These are phyloP conservation scores for Agriopis leucophaearia DNA, from an alignment of 2,888 invertebrate species.

Conservation along the genomic window DNA sequence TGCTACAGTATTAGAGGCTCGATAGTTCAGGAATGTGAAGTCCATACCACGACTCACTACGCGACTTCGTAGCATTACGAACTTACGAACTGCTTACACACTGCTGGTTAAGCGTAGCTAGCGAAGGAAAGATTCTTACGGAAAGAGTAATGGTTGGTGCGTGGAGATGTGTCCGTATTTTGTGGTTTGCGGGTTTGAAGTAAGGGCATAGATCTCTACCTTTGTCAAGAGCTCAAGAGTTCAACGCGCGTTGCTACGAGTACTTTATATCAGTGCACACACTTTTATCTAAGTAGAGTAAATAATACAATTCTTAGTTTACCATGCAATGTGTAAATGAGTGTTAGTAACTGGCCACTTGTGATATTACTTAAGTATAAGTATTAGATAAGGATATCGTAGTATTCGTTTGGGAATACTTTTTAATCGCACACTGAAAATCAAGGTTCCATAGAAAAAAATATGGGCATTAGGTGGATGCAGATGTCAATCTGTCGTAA, in stretches of 20 bases:
- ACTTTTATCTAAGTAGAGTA: slow-evolving; percentile 57
- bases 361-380: slow-evolving; percentile 23
- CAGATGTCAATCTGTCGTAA: too few species aligned
- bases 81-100: slow-evolving; percentile 35
- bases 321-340: slow-evolving; percentile 50
- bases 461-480: too few species aligned
- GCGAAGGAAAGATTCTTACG: neutral
- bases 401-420: neutral
- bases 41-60: slow-evolving; percentile 8
- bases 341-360: slow-evolving; percentile 36
- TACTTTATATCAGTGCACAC: slow-evolving; percentile 48
- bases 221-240: slow-evolving; percentile 82
- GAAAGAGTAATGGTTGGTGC: slow-evolving; percentile 41
- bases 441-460: too few species aligned
- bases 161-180: slow-evolving; percentile 15
- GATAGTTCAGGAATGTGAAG: slow-evolving; percentile 54
- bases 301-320: slow-evolving; percentile 56
- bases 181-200: slow-evolving; percentile 32
- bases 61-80: slow-evolving; percentile 19
- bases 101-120: slow-evolving; percentile 26
- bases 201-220: slow-evolving; percentile 55
- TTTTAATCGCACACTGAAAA: neutral
- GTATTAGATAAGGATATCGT: neutral
- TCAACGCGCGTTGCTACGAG: slow-evolving; percentile 68
- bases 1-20: slow-evolving; percentile 49